phyloP scores from a whole-genome alignment of 2,888 invertebrate genomes.

The Lepetodrilus schrolli region DNA sequence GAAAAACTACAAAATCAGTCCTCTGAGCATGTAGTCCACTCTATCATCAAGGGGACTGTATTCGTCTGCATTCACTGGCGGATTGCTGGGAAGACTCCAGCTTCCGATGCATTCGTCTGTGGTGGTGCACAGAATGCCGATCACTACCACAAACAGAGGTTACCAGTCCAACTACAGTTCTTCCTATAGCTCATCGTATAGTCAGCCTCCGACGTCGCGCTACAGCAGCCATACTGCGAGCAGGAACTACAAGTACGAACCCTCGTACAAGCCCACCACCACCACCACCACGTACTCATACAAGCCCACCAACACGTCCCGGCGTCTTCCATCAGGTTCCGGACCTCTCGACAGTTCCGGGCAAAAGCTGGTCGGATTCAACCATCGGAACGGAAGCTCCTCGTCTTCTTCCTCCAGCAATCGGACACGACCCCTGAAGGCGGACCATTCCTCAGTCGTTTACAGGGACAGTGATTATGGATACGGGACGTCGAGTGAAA shows the following conservation, averaged over 20 bases:
- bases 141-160: not conserved
- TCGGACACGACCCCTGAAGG: slow-evolving; percentile 54
- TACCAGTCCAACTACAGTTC: slow-evolving; percentile 40
- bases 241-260: slow-evolving; percentile 31
- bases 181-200: slow-evolving; percentile 28
- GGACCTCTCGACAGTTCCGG: slow-evolving; percentile 61
- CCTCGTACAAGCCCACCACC: not conserved
- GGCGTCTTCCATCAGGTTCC: slow-evolving; percentile 58
- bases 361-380: slow-evolving; percentile 44
- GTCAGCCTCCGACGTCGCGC: slow-evolving; percentile 32
- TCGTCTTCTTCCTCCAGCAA: no score
- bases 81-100: no score
- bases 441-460: slow-evolving; percentile 44
- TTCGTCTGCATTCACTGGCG: no score
- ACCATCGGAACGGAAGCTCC: slow-evolving; percentile 30
- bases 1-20: no score
- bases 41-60: no score
- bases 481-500: slow-evolving; percentile 1
- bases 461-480: not conserved
- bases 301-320: not conserved
- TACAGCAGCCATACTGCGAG: slow-evolving; percentile 34
- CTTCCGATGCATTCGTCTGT: slow-evolving; percentile 3
- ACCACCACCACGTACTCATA: slow-evolving; percentile 19
- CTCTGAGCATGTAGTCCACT: no score
- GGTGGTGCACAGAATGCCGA: slow-evolving; percentile 14